Percentiles rank a stretch among this genome's conserved stretches.
Conservation (phyloP, 2,113 vertebrate genomes). For the Chloropsis cyanopogon region DNA sequence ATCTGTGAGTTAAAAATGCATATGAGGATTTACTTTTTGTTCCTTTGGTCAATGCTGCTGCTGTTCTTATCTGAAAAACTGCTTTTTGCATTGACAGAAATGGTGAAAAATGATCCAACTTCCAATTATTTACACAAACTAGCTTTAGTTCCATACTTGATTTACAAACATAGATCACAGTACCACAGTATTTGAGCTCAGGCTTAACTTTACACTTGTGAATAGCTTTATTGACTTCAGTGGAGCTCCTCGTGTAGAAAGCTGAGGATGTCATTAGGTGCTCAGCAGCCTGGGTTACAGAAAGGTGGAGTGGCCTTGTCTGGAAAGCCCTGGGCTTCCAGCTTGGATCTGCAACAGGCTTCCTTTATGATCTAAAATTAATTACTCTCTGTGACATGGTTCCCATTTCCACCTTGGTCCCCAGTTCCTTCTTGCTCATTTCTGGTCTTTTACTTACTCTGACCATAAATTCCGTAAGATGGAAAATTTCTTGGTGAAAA, state of each 20-base stretch:
- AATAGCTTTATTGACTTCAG: constrained; percentile 45
- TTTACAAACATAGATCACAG: constrained; percentile 19
- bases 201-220: constrained; percentile 35
- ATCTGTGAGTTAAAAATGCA: not conserved
- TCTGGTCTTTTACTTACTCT: not conserved
- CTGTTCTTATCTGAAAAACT: constrained; percentile 30
- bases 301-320: not conserved
- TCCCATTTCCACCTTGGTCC: not conserved
- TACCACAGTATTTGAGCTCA: not conserved
- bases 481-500: not conserved
- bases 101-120: constrained; percentile 35
- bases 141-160: not conserved
- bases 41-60: not conserved
- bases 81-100: constrained; percentile 24
- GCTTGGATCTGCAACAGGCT: not conserved
- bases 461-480: not conserved
- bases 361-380: not conserved
- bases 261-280: not conserved
- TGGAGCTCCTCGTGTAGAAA: not conserved
- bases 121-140: constrained; percentile 32
- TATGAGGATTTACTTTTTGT: constrained; percentile 40
- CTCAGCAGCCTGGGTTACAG: not conserved
- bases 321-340: not conserved
- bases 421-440: not conserved
- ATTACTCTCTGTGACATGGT: not conserved